These are phyloP conservation scores for Oligia strigilis DNA, from an alignment of 2,888 invertebrate genomes.

Conservation along the genomic window DNA sequence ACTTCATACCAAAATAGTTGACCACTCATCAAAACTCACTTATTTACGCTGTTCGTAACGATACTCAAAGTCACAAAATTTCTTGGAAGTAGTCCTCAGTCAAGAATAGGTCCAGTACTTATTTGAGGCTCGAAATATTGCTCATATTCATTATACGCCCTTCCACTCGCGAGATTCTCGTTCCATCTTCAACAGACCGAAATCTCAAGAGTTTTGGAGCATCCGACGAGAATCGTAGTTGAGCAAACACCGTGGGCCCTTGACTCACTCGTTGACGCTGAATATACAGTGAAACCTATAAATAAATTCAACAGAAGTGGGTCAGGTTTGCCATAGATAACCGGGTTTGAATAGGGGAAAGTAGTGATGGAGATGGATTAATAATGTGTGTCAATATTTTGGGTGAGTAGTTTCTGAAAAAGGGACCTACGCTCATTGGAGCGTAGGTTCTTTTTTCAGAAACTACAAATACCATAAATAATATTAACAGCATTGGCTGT, in stretches of 20 bases:
- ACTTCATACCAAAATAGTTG: not conserved
- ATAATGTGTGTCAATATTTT: slow-evolving; percentile 41
- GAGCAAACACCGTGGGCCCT: slow-evolving; percentile 60
- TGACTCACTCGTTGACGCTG: slow-evolving; percentile 50
- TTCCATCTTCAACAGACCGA: slow-evolving; percentile 53
- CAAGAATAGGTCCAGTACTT: slow-evolving; percentile 20
- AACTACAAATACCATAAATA: too few species aligned
- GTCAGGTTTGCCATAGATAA: slow-evolving; percentile 48
- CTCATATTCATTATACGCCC: slow-evolving; percentile 50
- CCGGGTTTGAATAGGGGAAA: slow-evolving; percentile 40
- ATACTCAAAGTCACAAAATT: not conserved
- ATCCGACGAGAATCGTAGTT: slow-evolving; percentile 58
- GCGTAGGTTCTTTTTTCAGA: too few species aligned
- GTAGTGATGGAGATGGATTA: slow-evolving; percentile 25
- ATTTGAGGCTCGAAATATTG: slow-evolving; percentile 38
- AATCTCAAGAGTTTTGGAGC: slow-evolving; percentile 54
- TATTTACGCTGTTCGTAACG: not conserved
- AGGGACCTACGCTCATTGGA: not conserved
- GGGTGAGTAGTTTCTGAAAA: not conserved
- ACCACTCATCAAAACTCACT: not conserved
- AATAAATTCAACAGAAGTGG: slow-evolving; percentile 60
- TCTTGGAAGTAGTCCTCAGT: not conserved
- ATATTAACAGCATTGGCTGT: not conserved
- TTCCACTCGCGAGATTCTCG: slow-evolving; percentile 36
- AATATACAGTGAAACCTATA: slow-evolving; percentile 64